Conservation (phyloP, 1,140 invertebrate species). For the Drosophila teissieri region DNA sequence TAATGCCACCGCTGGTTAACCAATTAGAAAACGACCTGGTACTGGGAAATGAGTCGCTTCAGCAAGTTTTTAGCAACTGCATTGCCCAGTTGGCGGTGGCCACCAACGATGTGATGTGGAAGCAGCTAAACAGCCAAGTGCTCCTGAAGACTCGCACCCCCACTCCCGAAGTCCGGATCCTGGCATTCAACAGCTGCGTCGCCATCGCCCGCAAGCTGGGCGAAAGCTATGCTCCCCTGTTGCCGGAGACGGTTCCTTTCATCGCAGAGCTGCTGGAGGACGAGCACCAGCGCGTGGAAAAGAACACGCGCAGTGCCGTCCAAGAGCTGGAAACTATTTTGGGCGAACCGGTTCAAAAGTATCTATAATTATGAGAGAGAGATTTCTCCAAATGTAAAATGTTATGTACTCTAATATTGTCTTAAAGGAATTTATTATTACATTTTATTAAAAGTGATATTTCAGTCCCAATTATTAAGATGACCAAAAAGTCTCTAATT, state of each 20-base stretch:
- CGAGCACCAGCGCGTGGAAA: conserved; percentile 91
- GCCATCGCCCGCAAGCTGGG: conserved; percentile 91
- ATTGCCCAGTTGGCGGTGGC: conserved; percentile 92
- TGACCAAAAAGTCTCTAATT: not conserved
- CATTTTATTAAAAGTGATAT: not conserved
- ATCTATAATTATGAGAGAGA: conserved; percentile 86
- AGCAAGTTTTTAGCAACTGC: conserved; percentile 89
- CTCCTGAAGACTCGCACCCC: conserved; percentile 93
- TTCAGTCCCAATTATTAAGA: not conserved
- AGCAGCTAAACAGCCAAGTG: conserved; percentile 94
- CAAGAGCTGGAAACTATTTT: conserved; percentile 92
- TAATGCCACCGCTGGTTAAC: conserved; percentile 94
- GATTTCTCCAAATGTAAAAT: not conserved
- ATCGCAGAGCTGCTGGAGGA: conserved; percentile 93
- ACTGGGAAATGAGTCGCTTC: conserved; percentile 85
- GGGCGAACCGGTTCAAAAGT: conserved; percentile 93
- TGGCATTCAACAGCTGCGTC: conserved; percentile 88
- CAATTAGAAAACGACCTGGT: conserved; percentile 93
- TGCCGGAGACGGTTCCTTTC: conserved; percentile 94
- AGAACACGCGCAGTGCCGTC: conserved; percentile 89
- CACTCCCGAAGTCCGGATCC: conserved; percentile 87
- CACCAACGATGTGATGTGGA: conserved; percentile 94
- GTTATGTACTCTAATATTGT: not conserved
- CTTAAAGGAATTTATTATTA: not conserved
- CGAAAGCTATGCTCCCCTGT: conserved; percentile 91